Evolutionary conservation across 2,888 invertebrate genomes (phyloP), one percentile per base, ranked within the genome.

Genomic region (Geotrupes spiniger): DNA sequence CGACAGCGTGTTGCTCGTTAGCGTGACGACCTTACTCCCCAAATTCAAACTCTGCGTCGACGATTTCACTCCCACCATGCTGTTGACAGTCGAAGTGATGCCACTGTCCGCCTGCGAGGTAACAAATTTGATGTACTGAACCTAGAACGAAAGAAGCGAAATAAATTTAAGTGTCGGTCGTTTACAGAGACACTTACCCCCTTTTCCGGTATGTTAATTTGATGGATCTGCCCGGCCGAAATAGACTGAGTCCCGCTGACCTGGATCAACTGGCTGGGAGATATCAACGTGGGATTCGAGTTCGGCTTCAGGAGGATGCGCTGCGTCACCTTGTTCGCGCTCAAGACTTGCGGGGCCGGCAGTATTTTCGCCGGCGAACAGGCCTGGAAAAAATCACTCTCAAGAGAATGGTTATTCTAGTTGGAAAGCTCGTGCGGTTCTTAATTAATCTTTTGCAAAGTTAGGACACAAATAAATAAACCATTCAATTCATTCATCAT

Each of bases 321-420:
- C 53, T 80, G 80, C 0, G 75, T 70, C 50, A 68, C 74, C 52
- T 70, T 71, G 6, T 50, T 57, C 14, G 58, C 51, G 8, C 52
- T 51, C 61, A 69, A 67, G 61, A 72, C 72, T 41, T 73, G 71
- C 11, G 83, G 79, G 4, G 83, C 82, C 8, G 87, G 84, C 52
- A 85, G 72, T 56, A 88, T 80, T 73, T 84, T 87, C 21, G 86
- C 78, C 0, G 87, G 84, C 9, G 87, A 82, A 70, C 87, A 86
- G 5, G 83, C 48, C 57, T 68, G n/a, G n/a, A n/a, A n/a, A n/a
- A n/a, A n/a, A n/a, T n/a, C n/a, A n/a, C n/a, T n/a, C n/a, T n/a
- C n/a, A n/a, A n/a, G n/a, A n/a, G n/a, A n/a, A n/a, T n/a, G n/a
- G n/a, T n/a, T n/a, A n/a, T n/a, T n/a, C n/a, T n/a, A n/a, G n/a